Evolutionary conservation across 2,113 vertebrate species (phyloP), one percentile per base, ranked within the genome.

Genomic region (Oreochromis aureus): DNA sequence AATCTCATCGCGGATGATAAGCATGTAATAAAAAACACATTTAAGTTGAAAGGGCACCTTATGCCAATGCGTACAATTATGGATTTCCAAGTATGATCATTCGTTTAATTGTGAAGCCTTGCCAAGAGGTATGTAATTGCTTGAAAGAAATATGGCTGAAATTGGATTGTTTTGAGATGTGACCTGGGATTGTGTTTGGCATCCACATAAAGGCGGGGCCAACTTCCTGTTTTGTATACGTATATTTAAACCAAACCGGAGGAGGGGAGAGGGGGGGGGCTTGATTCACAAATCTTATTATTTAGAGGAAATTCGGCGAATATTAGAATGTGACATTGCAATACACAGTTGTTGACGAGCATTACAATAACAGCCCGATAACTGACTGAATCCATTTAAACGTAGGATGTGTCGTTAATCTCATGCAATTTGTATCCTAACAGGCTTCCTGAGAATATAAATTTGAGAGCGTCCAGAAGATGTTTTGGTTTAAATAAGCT

Each of bases 1-100:
- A 95, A 96, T 96, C 95, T 91, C 90, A 94, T 96, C 94, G 94
- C 76, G 19, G 58, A 87, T 54, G 91, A 95, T 93, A 91, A 91
- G 91, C 93, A 81, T 96, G 91, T 95, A 96, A 96, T 95, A 89
- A 94, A 94, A 95, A 94, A 90, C 96, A 96, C 58, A 93, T 95
- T 94, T 22, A 66, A 95, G 93, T 94, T 96, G 86, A 96, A 96
- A 96, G 95, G 83, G 89, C 13, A 85, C 88, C 92, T 91, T 89
- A 93, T 93, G 94, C 71, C 91, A 95, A 95, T 93, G 93, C 92
- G 86, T 93, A 89, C 95, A 95, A 96, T 95, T 95, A 89, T 86
- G 90, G 91, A 90, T 95, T 96, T 95, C 95, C 87, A 95, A 96
- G 95, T 94, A 95, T 93, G 93, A 94, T 95, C 85, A 92, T 95